Percentiles rank a stretch among this genome's conserved stretches.
phyloP scores from a whole-genome alignment of 1,140 invertebrate genomes.

The Drosophila burlai region DNA sequence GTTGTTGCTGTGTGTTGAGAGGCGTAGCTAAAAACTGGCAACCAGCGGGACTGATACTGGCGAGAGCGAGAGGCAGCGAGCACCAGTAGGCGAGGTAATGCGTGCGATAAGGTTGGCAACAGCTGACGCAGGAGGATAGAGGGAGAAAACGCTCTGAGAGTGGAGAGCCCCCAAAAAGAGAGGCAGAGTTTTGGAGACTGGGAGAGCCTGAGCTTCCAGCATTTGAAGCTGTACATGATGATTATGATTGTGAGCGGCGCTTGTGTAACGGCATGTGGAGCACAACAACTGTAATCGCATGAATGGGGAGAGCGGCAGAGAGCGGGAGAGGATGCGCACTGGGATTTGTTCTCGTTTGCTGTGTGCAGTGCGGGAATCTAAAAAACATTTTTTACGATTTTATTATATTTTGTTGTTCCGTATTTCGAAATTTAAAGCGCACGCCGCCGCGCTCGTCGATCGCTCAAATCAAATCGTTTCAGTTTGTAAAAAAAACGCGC shows the following conservation, averaged over 20 bases:
- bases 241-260: slow-evolving; percentile 54
- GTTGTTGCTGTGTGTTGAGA: slow-evolving; percentile 52
- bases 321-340: slow-evolving; percentile 25
- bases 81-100: slow-evolving; percentile 13
- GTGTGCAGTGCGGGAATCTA: slow-evolving; percentile 52
- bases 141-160: slow-evolving; percentile 4
- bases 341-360: slow-evolving; percentile 46
- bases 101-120: slow-evolving; percentile 69
- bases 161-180: slow-evolving; percentile 16
- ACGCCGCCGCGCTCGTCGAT: slow-evolving; percentile 18
- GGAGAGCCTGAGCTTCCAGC: slow-evolving; percentile 31
- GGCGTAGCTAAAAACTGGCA: slow-evolving; percentile 74
- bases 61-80: slow-evolving; percentile 41
- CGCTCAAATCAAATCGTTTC: slow-evolving; percentile 38
- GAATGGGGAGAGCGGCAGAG: slow-evolving; percentile 49
- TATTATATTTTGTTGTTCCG: slow-evolving; percentile 58
- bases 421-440: slow-evolving; percentile 71
- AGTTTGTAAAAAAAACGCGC: slow-evolving; percentile 78
- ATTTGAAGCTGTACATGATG: slow-evolving; percentile 65
- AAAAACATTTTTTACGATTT: slow-evolving; percentile 72
- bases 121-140: slow-evolving; percentile 20
- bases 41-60: slow-evolving; percentile 24
- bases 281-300: slow-evolving; percentile 60
- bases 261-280: slow-evolving; percentile 69
- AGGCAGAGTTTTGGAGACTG: slow-evolving; percentile 20